Conservation (phyloP, 2,888 invertebrate genomes). For the Eupithecia dodoneata region DNA sequence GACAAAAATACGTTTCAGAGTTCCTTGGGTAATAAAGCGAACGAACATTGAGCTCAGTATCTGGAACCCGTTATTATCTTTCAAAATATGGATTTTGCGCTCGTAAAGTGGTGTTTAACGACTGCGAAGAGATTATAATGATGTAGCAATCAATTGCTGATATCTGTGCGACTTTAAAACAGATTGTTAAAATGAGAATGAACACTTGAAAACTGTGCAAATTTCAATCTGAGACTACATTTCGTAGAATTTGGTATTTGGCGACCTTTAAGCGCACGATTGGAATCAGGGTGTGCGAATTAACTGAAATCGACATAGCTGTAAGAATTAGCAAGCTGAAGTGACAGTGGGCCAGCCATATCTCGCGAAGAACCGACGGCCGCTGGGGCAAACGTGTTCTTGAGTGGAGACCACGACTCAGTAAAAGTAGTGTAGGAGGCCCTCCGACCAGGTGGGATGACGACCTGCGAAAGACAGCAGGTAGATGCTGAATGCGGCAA, state of each 20-base stretch:
- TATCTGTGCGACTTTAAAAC: neutral
- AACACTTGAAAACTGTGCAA: neutral
- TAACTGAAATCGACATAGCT: neutral
- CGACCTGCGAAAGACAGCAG: too few species aligned
- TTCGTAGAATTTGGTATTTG: neutral
- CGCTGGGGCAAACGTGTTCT: too few species aligned
- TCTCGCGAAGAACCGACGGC: too few species aligned
- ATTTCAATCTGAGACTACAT: neutral
- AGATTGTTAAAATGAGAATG: neutral
- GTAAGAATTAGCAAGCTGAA: too few species aligned
- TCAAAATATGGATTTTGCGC: slow-evolving; percentile 61
- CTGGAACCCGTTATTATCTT: slow-evolving; percentile 56
- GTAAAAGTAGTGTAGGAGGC: too few species aligned
- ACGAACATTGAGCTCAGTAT: slow-evolving; percentile 53
- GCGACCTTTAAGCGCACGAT: neutral
- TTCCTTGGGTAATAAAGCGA: slow-evolving; percentile 53
- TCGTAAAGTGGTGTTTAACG: slow-evolving; percentile 56
- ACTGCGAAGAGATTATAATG: slow-evolving; percentile 37
- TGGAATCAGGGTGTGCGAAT: neutral
- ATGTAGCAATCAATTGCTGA: slow-evolving; percentile 22
- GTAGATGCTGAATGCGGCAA: too few species aligned
- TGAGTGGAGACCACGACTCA: too few species aligned
- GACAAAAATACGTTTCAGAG: slow-evolving; percentile 46
- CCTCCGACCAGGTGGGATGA: too few species aligned
- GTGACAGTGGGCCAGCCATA: too few species aligned